Evolutionary conservation across 1,140 invertebrate species (phyloP).

Genomic region (Drosophila seguyi): DNA sequence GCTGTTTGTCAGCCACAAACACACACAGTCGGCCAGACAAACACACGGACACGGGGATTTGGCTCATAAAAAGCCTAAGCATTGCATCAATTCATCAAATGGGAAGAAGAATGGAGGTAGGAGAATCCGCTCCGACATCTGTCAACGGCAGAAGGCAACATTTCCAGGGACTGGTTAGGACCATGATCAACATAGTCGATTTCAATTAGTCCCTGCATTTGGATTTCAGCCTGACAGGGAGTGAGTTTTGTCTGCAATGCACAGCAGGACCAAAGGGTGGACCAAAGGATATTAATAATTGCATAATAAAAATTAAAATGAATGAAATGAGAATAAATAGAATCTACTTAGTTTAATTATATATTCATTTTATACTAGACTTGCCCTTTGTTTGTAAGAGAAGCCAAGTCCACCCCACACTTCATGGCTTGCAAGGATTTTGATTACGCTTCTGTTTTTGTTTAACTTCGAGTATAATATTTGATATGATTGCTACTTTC

Average conservation of each 20-base stretch:
- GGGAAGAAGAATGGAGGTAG: conserved; percentile 16
- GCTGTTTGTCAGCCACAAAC: conserved; percentile 70
- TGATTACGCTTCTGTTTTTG: conserved; percentile 64
- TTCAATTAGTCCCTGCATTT: conserved; percentile 61
- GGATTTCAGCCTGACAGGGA: conserved; percentile 19
- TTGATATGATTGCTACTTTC: conserved; percentile 72
- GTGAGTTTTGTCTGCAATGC: conserved; percentile 35
- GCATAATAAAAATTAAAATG: neutral
- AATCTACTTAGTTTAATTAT: neutral
- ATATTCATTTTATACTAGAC: neutral
- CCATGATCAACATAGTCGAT: conserved; percentile 56
- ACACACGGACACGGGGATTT: conserved; percentile 42
- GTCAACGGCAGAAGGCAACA: conserved; percentile 31
- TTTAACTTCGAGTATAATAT: conserved; percentile 68
- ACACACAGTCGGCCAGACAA: conserved; percentile 36
- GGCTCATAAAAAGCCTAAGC: conserved; percentile 67
- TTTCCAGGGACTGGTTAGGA: neutral
- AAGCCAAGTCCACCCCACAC: neutral
- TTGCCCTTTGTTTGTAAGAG: neutral
- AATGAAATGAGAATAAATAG: neutral
- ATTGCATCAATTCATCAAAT: conserved; percentile 65
- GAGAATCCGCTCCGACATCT: conserved; percentile 25
- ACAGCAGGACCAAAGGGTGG: conserved; percentile 8
- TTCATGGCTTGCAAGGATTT: conserved; percentile 35
- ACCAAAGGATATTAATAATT: neutral